Evolutionary conservation across 92 coral and sea anemone species (phyloP).

Genomic region (Meandrina meandrites): DNA sequence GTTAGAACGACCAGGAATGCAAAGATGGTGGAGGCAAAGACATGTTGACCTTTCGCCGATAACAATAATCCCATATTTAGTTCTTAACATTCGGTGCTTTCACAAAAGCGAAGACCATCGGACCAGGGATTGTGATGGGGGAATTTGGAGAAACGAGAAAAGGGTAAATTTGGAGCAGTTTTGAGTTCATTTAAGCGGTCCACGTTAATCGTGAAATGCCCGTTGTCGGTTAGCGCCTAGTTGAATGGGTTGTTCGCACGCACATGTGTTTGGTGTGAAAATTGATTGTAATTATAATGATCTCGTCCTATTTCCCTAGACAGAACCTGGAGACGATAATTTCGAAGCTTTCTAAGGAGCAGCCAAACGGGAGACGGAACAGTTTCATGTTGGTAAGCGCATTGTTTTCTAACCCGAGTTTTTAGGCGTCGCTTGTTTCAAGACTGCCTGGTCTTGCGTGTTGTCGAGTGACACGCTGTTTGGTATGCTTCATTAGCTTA

Average conservation of each 20-base stretch:
- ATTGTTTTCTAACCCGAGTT: neutral
- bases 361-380: slow-evolving; percentile 87
- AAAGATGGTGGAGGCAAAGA: slow-evolving; percentile 88
- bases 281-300: slow-evolving; percentile 19
- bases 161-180: slow-evolving; percentile 77
- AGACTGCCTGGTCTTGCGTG: slow-evolving; percentile 58
- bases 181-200: slow-evolving; percentile 56
- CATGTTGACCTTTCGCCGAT: slow-evolving; percentile 86
- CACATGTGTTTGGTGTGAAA: slow-evolving; percentile 55
- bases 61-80: slow-evolving; percentile 48
- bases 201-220: slow-evolving; percentile 68
- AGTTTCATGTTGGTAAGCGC: slow-evolving; percentile 92
- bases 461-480: slow-evolving; percentile 39
- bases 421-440: slow-evolving; percentile 31
- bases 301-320: slow-evolving; percentile 60
- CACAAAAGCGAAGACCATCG: slow-evolving; percentile 29
- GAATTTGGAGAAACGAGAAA: slow-evolving; percentile 86
- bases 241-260: slow-evolving; percentile 59
- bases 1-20: slow-evolving; percentile 94
- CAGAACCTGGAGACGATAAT: slow-evolving; percentile 97
- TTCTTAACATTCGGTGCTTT: slow-evolving; percentile 34
- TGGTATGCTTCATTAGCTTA: slow-evolving; percentile 52
- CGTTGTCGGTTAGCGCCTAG: slow-evolving; percentile 60
- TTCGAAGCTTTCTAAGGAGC: slow-evolving; percentile 95
- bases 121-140: slow-evolving; percentile 76